These are phyloP conservation scores for Neotoxoptera formosana DNA, from an alignment of 1,140 invertebrate species.

Conservation along the genomic window DNA sequence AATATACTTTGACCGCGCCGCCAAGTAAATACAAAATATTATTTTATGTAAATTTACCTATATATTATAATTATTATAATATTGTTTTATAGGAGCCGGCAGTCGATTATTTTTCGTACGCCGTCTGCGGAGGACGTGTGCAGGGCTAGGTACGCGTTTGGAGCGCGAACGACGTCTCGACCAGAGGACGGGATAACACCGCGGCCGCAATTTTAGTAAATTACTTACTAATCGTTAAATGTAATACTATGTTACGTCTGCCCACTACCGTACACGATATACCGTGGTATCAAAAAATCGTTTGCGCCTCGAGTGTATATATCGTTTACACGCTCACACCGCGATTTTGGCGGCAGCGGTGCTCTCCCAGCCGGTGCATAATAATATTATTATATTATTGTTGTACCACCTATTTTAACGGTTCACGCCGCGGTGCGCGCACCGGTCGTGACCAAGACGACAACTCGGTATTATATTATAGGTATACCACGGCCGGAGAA, in stretches of 20 bases:
- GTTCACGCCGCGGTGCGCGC: not conserved
- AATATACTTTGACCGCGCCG: no score
- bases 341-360: not conserved
- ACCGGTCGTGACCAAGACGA: not conserved
- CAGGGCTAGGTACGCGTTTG: not conserved
- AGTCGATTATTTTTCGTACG: not conserved
- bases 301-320: no score
- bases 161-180: not conserved
- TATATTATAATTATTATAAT: no score
- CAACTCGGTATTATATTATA: no score
- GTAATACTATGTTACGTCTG: no score
- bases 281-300: no score
- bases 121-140: not conserved
- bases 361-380: not conserved
- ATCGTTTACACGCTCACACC: not conserved
- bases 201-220: not conserved
- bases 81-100: not conserved
- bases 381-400: not conserved
- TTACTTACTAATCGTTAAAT: not conserved
- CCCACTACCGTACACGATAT: not conserved
- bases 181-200: not conserved
- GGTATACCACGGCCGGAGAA: not conserved
- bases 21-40: not conserved
- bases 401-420: not conserved
- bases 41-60: not conserved